These are phyloP conservation scores for Sinocyclocheilus anophthalmus DNA, from an alignment of 2,113 vertebrate species.

Conservation along the genomic window DNA sequence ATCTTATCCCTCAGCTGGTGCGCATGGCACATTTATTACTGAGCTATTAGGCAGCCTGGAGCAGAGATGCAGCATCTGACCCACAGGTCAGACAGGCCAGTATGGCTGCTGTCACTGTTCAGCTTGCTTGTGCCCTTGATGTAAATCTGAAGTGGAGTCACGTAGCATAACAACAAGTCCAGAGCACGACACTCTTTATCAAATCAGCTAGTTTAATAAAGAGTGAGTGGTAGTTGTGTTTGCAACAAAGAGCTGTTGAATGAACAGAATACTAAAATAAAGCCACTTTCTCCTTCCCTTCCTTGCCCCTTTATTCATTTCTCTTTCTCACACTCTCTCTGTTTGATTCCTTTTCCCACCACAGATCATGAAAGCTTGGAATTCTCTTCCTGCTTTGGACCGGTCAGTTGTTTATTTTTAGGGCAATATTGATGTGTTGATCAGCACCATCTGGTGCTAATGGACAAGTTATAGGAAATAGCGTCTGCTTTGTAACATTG, in stretches of 20 bases:
- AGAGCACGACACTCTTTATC: neutral
- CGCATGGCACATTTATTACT: slow-evolving; percentile 19
- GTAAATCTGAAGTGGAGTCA: slow-evolving; percentile 38
- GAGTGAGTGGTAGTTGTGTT: slow-evolving; percentile 16
- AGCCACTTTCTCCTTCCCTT: neutral
- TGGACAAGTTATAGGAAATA: slow-evolving; percentile 22
- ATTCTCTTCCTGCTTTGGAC: slow-evolving; percentile 31
- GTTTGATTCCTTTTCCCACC: neutral
- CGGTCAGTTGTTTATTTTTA: slow-evolving; percentile 51
- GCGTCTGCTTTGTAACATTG: slow-evolving; percentile 30
- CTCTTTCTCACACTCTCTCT: neutral
- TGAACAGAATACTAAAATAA: neutral
- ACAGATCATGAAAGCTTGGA: slow-evolving; percentile 28
- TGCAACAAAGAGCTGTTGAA: neutral
- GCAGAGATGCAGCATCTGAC: slow-evolving; percentile 8
- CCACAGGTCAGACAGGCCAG: slow-evolving; percentile 22
- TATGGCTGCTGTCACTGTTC: slow-evolving; percentile 47
- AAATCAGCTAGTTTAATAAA: slow-evolving; percentile 22
- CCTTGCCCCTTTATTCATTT: neutral
- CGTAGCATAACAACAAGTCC: slow-evolving; percentile 12
- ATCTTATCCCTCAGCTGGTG: slow-evolving; percentile 30
- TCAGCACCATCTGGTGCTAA: slow-evolving; percentile 48
- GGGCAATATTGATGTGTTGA: slow-evolving; percentile 48
- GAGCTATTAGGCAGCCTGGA: slow-evolving; percentile 14
- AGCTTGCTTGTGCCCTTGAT: neutral